Base-by-base conservation (phyloP, 2,113 vertebrate genomes). In the Polyodon spathula region DNA sequence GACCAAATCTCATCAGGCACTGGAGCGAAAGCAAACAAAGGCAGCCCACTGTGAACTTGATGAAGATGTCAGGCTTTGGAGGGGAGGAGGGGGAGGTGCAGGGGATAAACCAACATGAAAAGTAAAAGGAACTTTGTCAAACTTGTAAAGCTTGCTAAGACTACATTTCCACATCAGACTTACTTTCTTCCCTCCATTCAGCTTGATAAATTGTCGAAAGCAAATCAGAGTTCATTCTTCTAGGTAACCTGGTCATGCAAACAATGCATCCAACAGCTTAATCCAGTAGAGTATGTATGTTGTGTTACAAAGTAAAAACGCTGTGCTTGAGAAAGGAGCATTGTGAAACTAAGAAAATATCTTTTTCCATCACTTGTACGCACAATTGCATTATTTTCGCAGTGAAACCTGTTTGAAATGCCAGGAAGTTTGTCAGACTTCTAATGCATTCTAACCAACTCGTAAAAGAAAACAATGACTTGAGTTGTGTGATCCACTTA, bases 1-100 rank as follows among this genome's bases (percentile, higher is more conserved):
- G 88, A 86, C 86, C 84, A 84, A 92, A 89, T 92, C 90, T 90
- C 90, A 88, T 91, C 90, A 92, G 88, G 89, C 92, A 89, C 92
- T 92, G 89, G 91, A 89, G 90, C 91, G 89, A 95, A 92, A 93
- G 91, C 93, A 95, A 97, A 97, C 94, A 98, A 98, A 94, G 94
- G 83, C 83, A 71, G 83, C 95, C 93, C 87, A 85, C 84, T 87
- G 84, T 85, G 85, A 87, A 85, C 78, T 82, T 86, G 83, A 88
- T 87, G 85, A 87, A 88, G 85, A 88, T 87, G 86, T 87, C 86
- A 87, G 85, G 85, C 86, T 84, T 86, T 86, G 74, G 79, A 81
- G 77, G 66, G 57, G 76, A 76, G 57, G 60, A 51, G 59, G 43
- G 62, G 59, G 72, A 72, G 75, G 67, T 68, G 85, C 86, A 81